Evolutionary conservation across 2,113 vertebrate genomes (phyloP), one percentile per base, ranked within the genome.

Genomic region (Manacus vitellinus): DNA sequence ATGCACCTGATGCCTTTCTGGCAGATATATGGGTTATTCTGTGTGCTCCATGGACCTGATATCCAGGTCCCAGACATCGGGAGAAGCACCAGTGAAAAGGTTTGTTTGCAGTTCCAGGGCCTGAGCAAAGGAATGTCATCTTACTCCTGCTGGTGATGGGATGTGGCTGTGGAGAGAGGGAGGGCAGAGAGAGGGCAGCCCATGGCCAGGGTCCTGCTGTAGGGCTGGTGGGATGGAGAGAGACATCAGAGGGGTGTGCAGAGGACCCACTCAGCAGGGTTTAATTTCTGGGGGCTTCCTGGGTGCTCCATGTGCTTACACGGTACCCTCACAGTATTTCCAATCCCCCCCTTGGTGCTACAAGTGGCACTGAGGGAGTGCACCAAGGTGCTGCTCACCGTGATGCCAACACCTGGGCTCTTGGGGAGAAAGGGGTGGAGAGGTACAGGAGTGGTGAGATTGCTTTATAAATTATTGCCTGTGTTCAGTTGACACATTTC

Each of bases 391-490:
- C 31, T 58, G 58, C 35, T 79, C 18, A 1, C 24, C 67, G 59
- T 12, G 22, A 12, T 49, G 41, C 54, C 54, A 66, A 0, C 28
- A 12, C 37, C 47, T 49, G 75, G 41, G 49, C 17, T 93, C 13
- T 3, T 21, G 47, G 49, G 52, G 4, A 81, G 10, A 56, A 66
- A 80, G 47, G 55, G 30, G 43, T 75, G 83, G 79, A 49, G 85
- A 90, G 20, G n/a, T 49, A 62, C 28, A 88, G 61, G 41, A 77
- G 8, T 39, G 19, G 31, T 59, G 62, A 95, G 81, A 92, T 93
- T 92, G 72, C 59, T 80, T 96, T 94, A 76, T 87, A 78, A 97
- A 71, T 94, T 55, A 86, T 94, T 92, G 51, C 65, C 44, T 77
- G 47, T 79, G 41, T 81, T 96, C 81, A 85, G 80, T 5, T 80